A percentile compares a stretch with the other conserved stretches of the same genome.
These are phyloP conservation scores for Cynoglossus semilaevis DNA, from an alignment of 2,113 vertebrate species.

Conservation along the genomic window DNA sequence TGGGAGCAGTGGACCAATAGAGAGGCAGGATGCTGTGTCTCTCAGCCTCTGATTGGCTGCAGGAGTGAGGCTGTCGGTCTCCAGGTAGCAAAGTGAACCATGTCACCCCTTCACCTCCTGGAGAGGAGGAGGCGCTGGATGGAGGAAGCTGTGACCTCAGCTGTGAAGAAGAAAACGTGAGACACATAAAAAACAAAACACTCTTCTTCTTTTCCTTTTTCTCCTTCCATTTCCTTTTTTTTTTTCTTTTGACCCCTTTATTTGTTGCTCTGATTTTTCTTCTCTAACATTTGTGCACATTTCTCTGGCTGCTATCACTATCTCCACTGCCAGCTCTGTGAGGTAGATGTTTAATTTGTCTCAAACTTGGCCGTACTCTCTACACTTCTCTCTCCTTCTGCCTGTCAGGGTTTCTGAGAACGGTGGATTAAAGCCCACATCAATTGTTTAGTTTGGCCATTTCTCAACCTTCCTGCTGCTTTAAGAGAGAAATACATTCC, in stretches of 20 bases:
- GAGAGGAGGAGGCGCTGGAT: slow-evolving; percentile 16
- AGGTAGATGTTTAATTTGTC: slow-evolving; percentile 62
- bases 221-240: too few relatives aligned
- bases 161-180: slow-evolving; percentile 37
- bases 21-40: slow-evolving; percentile 55
- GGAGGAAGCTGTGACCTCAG: slow-evolving; percentile 48
- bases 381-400: slow-evolving; percentile 10
- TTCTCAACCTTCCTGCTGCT: slow-evolving; percentile 52
- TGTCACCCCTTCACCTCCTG: slow-evolving; percentile 34
- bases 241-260: background rate
- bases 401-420: slow-evolving; percentile 43
- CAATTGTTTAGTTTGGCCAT: slow-evolving; percentile 58
- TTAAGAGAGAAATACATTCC: slow-evolving; percentile 28
- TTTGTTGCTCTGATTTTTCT: background rate
- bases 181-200: slow-evolving; percentile 18
- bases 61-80: slow-evolving; percentile 66
- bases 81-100: slow-evolving; percentile 75
- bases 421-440: slow-evolving; percentile 37
- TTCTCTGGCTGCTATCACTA: slow-evolving; percentile 30
- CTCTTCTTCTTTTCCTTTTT: background rate
- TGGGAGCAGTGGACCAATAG: slow-evolving; percentile 64
- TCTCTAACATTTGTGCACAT: slow-evolving; percentile 1
- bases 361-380: slow-evolving; percentile 57
- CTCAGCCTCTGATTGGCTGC: slow-evolving; percentile 68
- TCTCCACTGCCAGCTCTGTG: slow-evolving; percentile 34